A percentile compares a stretch with the other conserved stretches of the same genome.
Evolutionary conservation across 2,888 invertebrate genomes (phyloP).

Genomic region (Cantharis flavilabris): DNA sequence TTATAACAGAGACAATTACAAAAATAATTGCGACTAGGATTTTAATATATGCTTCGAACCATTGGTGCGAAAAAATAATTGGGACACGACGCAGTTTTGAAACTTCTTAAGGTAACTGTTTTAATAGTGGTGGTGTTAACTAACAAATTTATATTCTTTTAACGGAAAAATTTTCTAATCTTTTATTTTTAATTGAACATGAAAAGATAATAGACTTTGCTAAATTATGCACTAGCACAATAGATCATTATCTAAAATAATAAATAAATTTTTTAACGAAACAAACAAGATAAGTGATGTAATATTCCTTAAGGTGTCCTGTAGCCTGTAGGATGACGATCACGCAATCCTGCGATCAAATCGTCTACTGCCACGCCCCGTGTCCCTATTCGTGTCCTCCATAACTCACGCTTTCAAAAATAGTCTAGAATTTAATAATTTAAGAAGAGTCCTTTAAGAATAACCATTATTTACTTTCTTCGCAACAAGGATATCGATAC

Average conservation of each 20-base stretch:
- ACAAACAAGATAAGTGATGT: slow-evolving; percentile 29
- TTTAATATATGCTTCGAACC: slow-evolving; percentile 55
- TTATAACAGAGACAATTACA: slow-evolving; percentile 43
- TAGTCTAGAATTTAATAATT: slow-evolving; percentile 20
- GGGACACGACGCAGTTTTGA: slow-evolving; percentile 55
- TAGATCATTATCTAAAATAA: neutral
- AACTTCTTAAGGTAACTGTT: slow-evolving; percentile 49
- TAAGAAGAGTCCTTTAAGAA: slow-evolving; percentile 18
- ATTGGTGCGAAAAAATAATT: slow-evolving; percentile 57
- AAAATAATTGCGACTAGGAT: slow-evolving; percentile 49
- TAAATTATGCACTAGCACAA: neutral
- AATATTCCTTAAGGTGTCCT: slow-evolving; percentile 38
- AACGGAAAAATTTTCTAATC: neutral
- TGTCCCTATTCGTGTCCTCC: slow-evolving; percentile 30
- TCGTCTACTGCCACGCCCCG: slow-evolving; percentile 35
- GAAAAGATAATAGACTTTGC: neutral
- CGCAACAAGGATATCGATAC: neutral
- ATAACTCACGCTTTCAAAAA: slow-evolving; percentile 30
- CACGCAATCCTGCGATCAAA: slow-evolving; percentile 42
- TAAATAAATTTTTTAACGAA: neutral
- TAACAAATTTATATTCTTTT: slow-evolving; percentile 32
- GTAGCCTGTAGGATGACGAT: slow-evolving; percentile 32
- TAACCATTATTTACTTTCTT: slow-evolving; percentile 11
- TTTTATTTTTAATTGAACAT: neutral
- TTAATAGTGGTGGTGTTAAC: slow-evolving; percentile 6